Evolutionary conservation across 2,797 vertebrate species (phyloP), one percentile per base, ranked within the genome.

Genomic region (Dryobates pubescens): DNA sequence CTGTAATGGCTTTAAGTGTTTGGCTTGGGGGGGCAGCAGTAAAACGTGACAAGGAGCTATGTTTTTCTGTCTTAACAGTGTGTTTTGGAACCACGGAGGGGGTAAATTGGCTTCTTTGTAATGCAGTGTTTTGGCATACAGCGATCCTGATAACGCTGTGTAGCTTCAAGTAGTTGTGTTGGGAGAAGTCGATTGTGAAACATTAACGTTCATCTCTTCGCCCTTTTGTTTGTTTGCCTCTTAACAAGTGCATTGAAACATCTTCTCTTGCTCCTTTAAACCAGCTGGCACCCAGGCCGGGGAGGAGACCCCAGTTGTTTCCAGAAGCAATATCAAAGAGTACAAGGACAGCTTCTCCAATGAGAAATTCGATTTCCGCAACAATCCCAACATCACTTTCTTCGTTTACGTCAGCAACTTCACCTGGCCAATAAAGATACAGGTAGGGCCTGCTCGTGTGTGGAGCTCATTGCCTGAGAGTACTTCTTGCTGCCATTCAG

Each of bases 321-420:
- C 99, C 15, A 98, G 98, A 96, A 99, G 98, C 95, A 99, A 98
- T 96, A 98, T 99, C 90, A 99, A 99, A 93, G 99, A 99, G 82
- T 99, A 99, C 97, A 99, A 99, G 94, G 99, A 99, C 96, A 99
- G 98, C 81, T 99, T 99, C 97, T 99, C 99, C 97, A 99, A 99
- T 38, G 99, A 99, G 98, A 99, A 99, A 96, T 99, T 99, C 57
- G 99, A 99, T 95, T 99, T 99, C 97, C 99, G 99, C 80, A 99
- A 99, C 98, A 99, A 98, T 92, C 99, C 98, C 0, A 99, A 99
- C 97, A 99, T 99, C 79, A 99, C 99, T 1, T 99, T 99, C 98
- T 99, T 99, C 9, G 99, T 99, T 78, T 99, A 99, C 3, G 99
- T 99, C 98, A 99, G 99, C 97, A 99, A 99, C 97, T 99, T 99